A percentile compares a stretch with the other conserved stretches of the same genome.
phyloP scores from a whole-genome alignment of 2,888 invertebrate genomes.

The Ctenicera cuprea region DNA sequence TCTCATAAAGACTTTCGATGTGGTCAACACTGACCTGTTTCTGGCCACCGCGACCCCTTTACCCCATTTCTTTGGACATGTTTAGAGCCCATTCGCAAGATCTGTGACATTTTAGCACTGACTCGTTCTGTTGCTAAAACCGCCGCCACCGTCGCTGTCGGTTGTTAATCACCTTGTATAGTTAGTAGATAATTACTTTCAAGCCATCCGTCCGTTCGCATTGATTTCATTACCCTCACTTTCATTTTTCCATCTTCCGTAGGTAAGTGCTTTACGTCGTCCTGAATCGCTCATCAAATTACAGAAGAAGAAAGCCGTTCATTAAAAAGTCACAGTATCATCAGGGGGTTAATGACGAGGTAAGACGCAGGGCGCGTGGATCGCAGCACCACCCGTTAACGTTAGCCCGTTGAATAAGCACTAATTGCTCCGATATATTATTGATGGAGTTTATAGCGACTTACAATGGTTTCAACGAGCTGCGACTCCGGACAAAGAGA shows the following conservation, averaged over 20 bases:
- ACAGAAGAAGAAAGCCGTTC: conserved; percentile 8
- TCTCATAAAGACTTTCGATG: neutral
- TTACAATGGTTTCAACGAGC: conserved; percentile 65
- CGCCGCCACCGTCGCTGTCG: conserved; percentile 31
- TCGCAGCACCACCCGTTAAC: conserved; percentile 56
- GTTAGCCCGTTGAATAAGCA: conserved; percentile 60
- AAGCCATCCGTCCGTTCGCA: neutral
- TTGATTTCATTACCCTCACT: conserved; percentile 20
- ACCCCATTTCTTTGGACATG: conserved; percentile 27
- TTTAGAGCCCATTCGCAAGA: conserved; percentile 29
- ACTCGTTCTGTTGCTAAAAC: conserved; percentile 25
- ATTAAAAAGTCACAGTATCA: conserved; percentile 36
- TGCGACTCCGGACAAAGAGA: conserved; percentile 63
- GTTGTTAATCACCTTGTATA: conserved; percentile 33
- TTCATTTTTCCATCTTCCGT: conserved; percentile 7
- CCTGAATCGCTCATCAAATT: conserved; percentile 1
- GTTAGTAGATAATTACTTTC: conserved; percentile 37
- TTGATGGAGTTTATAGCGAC: conserved; percentile 66
- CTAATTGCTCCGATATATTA: conserved; percentile 69
- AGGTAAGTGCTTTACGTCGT: conserved; percentile 14
- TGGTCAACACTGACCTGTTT: conserved; percentile 10
- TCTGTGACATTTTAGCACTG: conserved; percentile 17
- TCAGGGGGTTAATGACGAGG: conserved; percentile 20
- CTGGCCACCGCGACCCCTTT: conserved; percentile 12
- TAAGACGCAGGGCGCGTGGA: conserved; percentile 22